phyloP scores from a whole-genome alignment of 2,888 invertebrate genomes.

The Ophioninae sp. region DNA sequence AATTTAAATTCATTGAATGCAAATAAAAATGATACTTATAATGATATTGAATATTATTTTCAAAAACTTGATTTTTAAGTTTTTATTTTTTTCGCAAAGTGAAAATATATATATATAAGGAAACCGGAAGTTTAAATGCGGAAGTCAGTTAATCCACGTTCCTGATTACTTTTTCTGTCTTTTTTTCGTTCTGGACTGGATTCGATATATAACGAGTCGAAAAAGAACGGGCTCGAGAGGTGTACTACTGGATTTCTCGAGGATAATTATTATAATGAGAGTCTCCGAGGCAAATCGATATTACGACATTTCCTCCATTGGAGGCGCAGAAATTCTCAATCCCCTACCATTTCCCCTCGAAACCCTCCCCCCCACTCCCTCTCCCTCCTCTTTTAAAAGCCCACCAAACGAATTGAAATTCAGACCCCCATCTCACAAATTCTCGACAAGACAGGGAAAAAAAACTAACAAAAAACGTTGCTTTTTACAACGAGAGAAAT shows the following conservation, averaged over 20 bases:
- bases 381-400: conserved; percentile 1
- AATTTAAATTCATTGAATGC: too few species aligned
- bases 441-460: conserved; percentile 11
- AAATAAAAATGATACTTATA: too few species aligned
- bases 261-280: conserved; percentile 59
- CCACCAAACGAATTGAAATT: conserved; percentile 29
- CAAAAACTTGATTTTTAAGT: too few species aligned
- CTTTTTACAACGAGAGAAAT: too few species aligned
- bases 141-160: conserved; percentile 36
- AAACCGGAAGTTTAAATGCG: conserved; percentile 53
- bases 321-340: conserved; percentile 26
- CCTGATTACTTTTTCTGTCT: conserved; percentile 36
- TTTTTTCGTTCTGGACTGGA: conserved; percentile 22
- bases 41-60: too few species aligned
- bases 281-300: conserved; percentile 51
- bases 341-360: not conserved
- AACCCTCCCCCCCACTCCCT: too few species aligned
- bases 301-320: conserved; percentile 48
- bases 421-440: conserved; percentile 21
- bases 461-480: not conserved
- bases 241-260: conserved; percentile 37
- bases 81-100: too few species aligned
- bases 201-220: conserved; percentile 3
- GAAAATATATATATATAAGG: not conserved
- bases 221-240: conserved; percentile 41